Evolutionary conservation across 1,140 invertebrate species (phyloP).

Genomic region (Scaptomyza graminum): DNA sequence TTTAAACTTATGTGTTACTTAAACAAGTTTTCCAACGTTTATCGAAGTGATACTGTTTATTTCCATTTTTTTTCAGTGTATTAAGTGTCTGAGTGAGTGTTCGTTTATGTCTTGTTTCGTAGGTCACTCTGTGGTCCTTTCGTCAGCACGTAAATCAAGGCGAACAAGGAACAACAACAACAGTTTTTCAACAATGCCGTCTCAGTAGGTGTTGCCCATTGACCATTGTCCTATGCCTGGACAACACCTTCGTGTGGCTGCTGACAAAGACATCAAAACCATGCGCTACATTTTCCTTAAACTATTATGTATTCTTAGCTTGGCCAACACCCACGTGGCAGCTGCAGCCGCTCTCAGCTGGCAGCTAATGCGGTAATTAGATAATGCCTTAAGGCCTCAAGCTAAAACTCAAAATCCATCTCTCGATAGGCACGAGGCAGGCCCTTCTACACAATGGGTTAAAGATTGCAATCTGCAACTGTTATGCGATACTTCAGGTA

Average conservation of each 20-base stretch:
- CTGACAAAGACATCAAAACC: slow-evolving; percentile 74
- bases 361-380: slow-evolving; percentile 73
- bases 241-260: slow-evolving; percentile 51
- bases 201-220: slow-evolving; percentile 67
- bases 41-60: no score
- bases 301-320: slow-evolving; percentile 53
- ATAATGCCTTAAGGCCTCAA: slow-evolving; percentile 55
- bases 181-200: slow-evolving; percentile 35
- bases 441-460: slow-evolving; percentile 22
- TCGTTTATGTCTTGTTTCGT: slow-evolving; percentile 6
- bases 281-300: slow-evolving; percentile 36
- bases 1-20: no score
- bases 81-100: slow-evolving; percentile 5
- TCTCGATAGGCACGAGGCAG: slow-evolving; percentile 55
- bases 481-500: slow-evolving; percentile 62
- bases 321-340: slow-evolving; percentile 41
- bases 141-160: slow-evolving; percentile 73
- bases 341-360: slow-evolving; percentile 16
- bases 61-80: not conserved
- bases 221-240: slow-evolving; percentile 39
- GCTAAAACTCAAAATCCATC: not conserved
- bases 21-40: no score
- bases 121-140: slow-evolving; percentile 51
- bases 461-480: slow-evolving; percentile 66
- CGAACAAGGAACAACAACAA: slow-evolving; percentile 12